phyloP scores from a whole-genome alignment of 2,888 invertebrate species.

The Malthinus flaveolus region DNA sequence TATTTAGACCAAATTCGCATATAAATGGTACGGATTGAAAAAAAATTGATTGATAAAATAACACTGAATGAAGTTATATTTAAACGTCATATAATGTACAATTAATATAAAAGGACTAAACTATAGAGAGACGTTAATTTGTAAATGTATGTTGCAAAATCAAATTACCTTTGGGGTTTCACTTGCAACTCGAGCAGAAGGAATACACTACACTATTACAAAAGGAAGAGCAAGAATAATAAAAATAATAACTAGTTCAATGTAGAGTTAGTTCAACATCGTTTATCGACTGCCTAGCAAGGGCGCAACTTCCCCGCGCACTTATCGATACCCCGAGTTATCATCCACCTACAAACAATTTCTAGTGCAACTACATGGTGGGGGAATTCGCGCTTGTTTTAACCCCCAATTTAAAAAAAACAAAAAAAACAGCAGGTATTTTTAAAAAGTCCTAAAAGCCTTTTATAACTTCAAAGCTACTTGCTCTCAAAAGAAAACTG shows the following conservation, averaged over 20 bases:
- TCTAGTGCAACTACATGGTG: conserved; percentile 23
- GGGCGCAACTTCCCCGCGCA: conserved; percentile 50
- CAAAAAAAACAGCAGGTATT: too few relatives aligned
- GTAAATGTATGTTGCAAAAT: background rate
- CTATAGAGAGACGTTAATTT: background rate
- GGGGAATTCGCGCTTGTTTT: conserved; percentile 24
- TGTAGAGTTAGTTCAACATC: conserved; percentile 31
- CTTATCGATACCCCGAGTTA: conserved; percentile 50
- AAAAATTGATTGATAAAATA: too few relatives aligned
- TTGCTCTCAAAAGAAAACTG: too few relatives aligned
- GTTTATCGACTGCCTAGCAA: conserved; percentile 48
- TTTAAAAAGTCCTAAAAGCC: too few relatives aligned
- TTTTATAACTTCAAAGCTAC: too few relatives aligned
- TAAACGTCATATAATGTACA: too few relatives aligned
- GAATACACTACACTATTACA: conserved; percentile 29
- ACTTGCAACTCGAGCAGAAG: conserved; percentile 8
- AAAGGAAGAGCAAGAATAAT: conserved; percentile 28
- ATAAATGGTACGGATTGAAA: too few relatives aligned
- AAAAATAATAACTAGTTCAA: conserved; percentile 29
- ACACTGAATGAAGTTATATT: too few relatives aligned
- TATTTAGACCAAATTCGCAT: too few relatives aligned
- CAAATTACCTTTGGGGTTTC: conserved; percentile 15
- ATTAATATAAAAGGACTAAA: too few relatives aligned
- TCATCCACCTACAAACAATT: conserved; percentile 38
- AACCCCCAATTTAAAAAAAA: background rate